phyloP scores from a whole-genome alignment of 1,140 invertebrate species.

The Cylas formicarius region DNA sequence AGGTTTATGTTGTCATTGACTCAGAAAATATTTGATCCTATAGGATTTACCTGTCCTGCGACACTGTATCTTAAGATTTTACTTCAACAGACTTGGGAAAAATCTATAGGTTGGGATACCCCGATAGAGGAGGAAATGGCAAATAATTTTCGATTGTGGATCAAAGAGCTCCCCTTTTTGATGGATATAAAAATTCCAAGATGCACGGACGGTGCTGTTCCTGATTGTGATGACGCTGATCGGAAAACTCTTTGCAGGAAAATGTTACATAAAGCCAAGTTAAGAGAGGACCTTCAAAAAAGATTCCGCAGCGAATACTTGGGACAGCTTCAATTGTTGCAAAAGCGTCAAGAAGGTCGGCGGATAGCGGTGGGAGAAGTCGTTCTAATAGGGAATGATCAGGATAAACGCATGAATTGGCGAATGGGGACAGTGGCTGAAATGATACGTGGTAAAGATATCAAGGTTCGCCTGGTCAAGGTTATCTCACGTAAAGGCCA shows the following conservation, averaged over 20 bases:
- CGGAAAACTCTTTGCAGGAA: slow-evolving; percentile 5
- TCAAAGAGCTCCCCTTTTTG: slow-evolving; percentile 17
- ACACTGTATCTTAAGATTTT: slow-evolving; percentile 21
- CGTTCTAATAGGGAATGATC: slow-evolving; percentile 13
- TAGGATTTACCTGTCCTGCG: slow-evolving; percentile 25
- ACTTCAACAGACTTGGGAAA: slow-evolving; percentile 20
- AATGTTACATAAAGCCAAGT: slow-evolving; percentile 10
- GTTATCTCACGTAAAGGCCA: slow-evolving; percentile 5
- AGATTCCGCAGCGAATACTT: slow-evolving; percentile 19
- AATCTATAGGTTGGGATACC: slow-evolving; percentile 23
- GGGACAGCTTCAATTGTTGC: slow-evolving; percentile 13
- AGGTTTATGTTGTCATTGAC: slow-evolving; percentile 22
- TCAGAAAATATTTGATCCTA: slow-evolving; percentile 29
- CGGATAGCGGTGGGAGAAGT: slow-evolving; percentile 10
- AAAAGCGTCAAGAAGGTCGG: slow-evolving; percentile 1
- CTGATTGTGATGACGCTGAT: slow-evolving; percentile 18
- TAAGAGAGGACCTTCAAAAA: slow-evolving; percentile 6
- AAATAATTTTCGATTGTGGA: slow-evolving; percentile 11
- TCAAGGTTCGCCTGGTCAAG: slow-evolving; percentile 3
- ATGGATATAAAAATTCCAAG: slow-evolving; percentile 15
- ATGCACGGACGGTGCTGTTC: slow-evolving; percentile 9
- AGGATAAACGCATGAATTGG: slow-evolving; percentile 14
- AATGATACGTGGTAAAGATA: slow-evolving; percentile 4
- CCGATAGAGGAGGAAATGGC: slow-evolving; percentile 11
- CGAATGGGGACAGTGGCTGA: slow-evolving; percentile 1